Evolutionary conservation across 2,113 vertebrate species (phyloP).

Genomic region (Ammodytes marinus): DNA sequence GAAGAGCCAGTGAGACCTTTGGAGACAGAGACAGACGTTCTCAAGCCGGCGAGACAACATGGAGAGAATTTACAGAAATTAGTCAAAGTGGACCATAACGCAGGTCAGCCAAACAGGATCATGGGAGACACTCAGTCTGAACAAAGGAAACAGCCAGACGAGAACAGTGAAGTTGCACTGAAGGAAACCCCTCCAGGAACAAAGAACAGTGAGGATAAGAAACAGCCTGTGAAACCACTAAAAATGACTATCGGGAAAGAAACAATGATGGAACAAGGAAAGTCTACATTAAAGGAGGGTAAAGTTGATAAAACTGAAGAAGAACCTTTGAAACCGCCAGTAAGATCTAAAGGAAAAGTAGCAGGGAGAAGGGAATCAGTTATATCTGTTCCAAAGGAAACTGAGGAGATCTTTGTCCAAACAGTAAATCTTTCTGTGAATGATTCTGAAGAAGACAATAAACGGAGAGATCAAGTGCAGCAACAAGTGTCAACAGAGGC

Average conservation of each 20-base stretch:
- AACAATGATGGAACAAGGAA: conserved; percentile 9
- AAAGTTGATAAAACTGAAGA: conserved; percentile 48
- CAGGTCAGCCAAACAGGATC: conserved; percentile 32
- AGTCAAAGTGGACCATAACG: conserved; percentile 10
- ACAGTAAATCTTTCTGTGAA: conserved; percentile 6
- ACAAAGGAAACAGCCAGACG: conserved; percentile 28
- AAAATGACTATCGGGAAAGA: conserved; percentile 26
- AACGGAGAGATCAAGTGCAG: conserved; percentile 9
- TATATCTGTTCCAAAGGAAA: conserved; percentile 22
- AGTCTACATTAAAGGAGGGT: conserved; percentile 1
- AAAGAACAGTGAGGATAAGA: conserved; percentile 37
- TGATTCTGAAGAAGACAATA: conserved; percentile 29
- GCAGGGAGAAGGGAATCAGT: neutral
- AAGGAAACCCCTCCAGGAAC: conserved; percentile 16
- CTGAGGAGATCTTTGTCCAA: conserved; percentile 47
- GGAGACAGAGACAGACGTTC: conserved; percentile 25
- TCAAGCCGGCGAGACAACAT: conserved; percentile 24
- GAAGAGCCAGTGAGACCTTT: conserved; percentile 10
- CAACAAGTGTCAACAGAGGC: conserved; percentile 5
- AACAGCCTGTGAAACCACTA: conserved; percentile 15
- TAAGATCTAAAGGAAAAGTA: conserved; percentile 57
- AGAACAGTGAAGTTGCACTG: conserved; percentile 10
- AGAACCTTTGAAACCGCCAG: conserved; percentile 55
- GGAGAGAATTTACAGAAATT: conserved; percentile 1
- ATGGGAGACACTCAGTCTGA: conserved; percentile 14